These are phyloP conservation scores for Timandra comae DNA, from an alignment of 2,888 invertebrate species.

Conservation along the genomic window DNA sequence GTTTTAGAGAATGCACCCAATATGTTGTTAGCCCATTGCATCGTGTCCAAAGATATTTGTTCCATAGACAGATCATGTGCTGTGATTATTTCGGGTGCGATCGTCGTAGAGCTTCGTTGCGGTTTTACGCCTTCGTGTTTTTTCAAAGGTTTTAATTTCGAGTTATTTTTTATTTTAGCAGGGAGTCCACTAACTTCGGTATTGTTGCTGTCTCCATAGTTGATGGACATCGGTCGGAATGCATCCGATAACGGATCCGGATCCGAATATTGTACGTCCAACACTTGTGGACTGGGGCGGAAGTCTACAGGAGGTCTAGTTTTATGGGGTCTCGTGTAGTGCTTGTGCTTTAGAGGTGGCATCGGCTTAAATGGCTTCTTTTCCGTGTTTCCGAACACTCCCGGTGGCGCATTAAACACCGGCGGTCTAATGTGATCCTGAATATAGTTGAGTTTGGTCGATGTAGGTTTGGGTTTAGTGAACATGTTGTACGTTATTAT, in stretches of 20 bases:
- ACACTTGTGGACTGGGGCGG: conserved; percentile 63
- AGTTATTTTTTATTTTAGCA: conserved; percentile 31
- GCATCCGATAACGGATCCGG: conserved; percentile 48
- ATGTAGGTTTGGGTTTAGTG: conserved; percentile 35
- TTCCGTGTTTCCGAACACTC: conserved; percentile 66
- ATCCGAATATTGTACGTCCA: conserved; percentile 48
- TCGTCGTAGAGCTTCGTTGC: conserved; percentile 39
- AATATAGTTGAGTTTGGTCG: conserved; percentile 47
- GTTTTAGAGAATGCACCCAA: conserved; percentile 60
- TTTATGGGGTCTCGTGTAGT: conserved; percentile 40
- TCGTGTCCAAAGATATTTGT: conserved; percentile 26
- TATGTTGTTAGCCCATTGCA: conserved; percentile 52
- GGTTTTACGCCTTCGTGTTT: conserved; percentile 46
- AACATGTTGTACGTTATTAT: conserved; percentile 36
- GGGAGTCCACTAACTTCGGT: conserved; percentile 19
- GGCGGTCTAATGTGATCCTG: conserved; percentile 60
- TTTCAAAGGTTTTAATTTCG: conserved; percentile 45
- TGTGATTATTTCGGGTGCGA: conserved; percentile 60
- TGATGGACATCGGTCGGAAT: conserved; percentile 53
- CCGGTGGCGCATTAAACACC: conserved; percentile 65
- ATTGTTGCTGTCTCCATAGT: conserved; percentile 31
- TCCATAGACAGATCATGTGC: conserved; percentile 27
- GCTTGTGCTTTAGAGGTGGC: conserved; percentile 56
- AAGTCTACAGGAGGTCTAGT: conserved; percentile 45
- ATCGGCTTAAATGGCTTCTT: conserved; percentile 69